These are phyloP conservation scores for Oxytorus armatus DNA, from an alignment of 2,888 invertebrate species.

Conservation along the genomic window DNA sequence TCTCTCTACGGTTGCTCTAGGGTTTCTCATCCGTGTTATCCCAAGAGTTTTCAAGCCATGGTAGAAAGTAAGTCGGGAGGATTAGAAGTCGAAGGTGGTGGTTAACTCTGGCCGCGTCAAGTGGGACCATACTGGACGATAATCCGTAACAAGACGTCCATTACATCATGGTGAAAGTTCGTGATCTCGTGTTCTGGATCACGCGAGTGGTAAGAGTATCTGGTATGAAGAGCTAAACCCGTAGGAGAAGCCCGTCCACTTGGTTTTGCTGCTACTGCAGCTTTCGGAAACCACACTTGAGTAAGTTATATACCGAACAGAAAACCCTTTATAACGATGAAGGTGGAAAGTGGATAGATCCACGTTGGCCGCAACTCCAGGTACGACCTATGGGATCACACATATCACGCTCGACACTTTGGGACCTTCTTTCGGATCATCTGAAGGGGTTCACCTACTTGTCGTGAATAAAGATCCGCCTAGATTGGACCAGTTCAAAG, in stretches of 20 bases:
- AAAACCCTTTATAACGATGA: slow-evolving; percentile 42
- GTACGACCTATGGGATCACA: slow-evolving; percentile 6
- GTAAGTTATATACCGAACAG: slow-evolving; percentile 17
- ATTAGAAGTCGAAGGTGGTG: slow-evolving; percentile 47
- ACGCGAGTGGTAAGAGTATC: slow-evolving; percentile 26
- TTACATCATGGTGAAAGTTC: slow-evolving; percentile 55
- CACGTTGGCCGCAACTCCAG: slow-evolving; percentile 40
- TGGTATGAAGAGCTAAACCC: slow-evolving; percentile 11
- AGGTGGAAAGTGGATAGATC: slow-evolving; percentile 21
- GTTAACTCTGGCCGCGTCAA: slow-evolving; percentile 60
- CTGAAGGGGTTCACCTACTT: slow-evolving; percentile 30
- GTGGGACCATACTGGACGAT: slow-evolving; percentile 60
- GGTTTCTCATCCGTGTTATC: slow-evolving; percentile 18
- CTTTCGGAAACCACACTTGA: no score
- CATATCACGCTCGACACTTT: slow-evolving; percentile 46
- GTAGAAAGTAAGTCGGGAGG: slow-evolving; percentile 8
- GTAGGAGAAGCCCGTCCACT: slow-evolving; percentile 38
- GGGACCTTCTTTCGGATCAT: slow-evolving; percentile 48
- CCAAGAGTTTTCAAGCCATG: neutral
- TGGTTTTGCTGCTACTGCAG: slow-evolving; percentile 10
- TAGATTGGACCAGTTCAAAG: neutral
- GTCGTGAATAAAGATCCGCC: neutral
- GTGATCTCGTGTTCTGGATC: slow-evolving; percentile 23
- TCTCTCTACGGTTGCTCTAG: neutral
- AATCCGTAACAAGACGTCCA: slow-evolving; percentile 65